Conservation (phyloP, 2,888 invertebrate genomes). For the Apomyelois bistriatella region DNA sequence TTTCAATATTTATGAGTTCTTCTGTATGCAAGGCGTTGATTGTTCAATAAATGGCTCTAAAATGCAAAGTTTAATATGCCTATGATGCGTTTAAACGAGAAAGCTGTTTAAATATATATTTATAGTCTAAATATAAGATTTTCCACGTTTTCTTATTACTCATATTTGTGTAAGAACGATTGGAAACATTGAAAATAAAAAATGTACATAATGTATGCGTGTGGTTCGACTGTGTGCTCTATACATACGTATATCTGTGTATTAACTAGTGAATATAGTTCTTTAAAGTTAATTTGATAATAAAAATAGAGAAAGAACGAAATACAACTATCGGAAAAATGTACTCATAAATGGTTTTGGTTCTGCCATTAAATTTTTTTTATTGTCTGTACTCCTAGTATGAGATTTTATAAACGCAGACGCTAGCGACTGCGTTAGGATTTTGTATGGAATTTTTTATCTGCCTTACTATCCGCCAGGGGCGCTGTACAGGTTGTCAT, state of each 20-base stretch:
- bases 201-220: slow-evolving; percentile 22
- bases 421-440: too few species aligned
- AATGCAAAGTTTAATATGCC: neutral
- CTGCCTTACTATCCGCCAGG: too few species aligned
- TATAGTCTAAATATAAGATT: slow-evolving; percentile 20
- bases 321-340: neutral
- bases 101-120: slow-evolving; percentile 14
- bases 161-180: slow-evolving; percentile 21
- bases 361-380: too few species aligned
- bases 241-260: slow-evolving; percentile 21
- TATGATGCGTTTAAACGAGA: neutral
- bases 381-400: too few species aligned
- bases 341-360: too few species aligned
- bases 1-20: neutral
- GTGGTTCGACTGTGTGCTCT: slow-evolving; percentile 17
- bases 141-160: slow-evolving; percentile 30
- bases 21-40: neutral
- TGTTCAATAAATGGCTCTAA: slow-evolving; percentile 3
- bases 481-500: too few species aligned
- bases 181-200: slow-evolving; percentile 20
- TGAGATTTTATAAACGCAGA: too few species aligned
- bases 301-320: neutral
- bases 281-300: neutral
- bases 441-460: too few species aligned
- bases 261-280: neutral